Conservation (phyloP, 2,797 vertebrate genomes). For the Megalops cyprinoides region DNA sequence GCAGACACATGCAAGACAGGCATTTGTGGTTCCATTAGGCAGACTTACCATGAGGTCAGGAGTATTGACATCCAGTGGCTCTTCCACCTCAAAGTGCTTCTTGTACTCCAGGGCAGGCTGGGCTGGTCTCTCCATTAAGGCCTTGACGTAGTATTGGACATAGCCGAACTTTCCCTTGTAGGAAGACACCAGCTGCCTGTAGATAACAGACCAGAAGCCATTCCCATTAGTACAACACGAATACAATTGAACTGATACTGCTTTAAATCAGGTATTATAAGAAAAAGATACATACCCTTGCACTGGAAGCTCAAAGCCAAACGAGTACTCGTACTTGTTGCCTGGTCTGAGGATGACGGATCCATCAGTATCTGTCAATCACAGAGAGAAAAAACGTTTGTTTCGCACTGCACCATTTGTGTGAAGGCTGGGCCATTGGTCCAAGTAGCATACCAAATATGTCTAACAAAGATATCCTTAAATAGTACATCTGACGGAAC, state of each 20-base stretch:
- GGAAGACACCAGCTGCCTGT: conserved; percentile 87
- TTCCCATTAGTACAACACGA: too few species aligned
- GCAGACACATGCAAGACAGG: too few species aligned
- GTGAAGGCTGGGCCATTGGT: too few species aligned
- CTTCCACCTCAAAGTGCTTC: conserved; percentile 89
- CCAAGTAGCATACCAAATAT: too few species aligned
- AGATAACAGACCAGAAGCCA: neutral
- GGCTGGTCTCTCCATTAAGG: conserved; percentile 77
- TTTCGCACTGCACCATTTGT: too few species aligned
- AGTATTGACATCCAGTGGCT: conserved; percentile 89
- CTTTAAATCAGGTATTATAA: neutral
- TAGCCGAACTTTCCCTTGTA: conserved; percentile 94
- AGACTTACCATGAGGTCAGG: conserved; percentile 87
- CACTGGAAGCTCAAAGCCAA: conserved; percentile 90
- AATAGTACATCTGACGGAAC: too few species aligned
- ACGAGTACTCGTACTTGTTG: conserved; percentile 87
- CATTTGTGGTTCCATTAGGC: neutral
- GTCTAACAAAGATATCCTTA: too few species aligned
- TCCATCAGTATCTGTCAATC: conserved; percentile 79
- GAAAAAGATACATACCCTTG: conserved; percentile 78
- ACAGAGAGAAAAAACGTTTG: neutral
- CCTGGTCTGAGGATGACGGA: conserved; percentile 87
- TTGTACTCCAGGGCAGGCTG: conserved; percentile 76
- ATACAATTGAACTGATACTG: too few species aligned
- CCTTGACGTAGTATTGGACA: conserved; percentile 90